Evolutionary conservation across 2,113 vertebrate genomes (phyloP), one percentile per base, ranked within the genome.

Genomic region (Corynorhinus townsendii): DNA sequence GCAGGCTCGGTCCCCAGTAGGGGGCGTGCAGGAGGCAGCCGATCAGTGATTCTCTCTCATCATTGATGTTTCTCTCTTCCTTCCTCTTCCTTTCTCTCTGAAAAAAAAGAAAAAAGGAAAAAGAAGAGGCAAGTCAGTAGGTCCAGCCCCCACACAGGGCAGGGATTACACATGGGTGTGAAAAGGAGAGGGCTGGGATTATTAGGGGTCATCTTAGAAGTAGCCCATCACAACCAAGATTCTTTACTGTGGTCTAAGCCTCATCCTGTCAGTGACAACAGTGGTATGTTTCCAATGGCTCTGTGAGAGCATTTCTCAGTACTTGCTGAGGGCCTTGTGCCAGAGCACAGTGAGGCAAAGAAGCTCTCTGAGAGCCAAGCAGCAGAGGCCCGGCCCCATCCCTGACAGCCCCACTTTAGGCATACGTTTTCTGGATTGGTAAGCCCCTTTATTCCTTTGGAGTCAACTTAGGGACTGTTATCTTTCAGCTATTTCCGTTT

Each of bases 91-190:
- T 62, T 62, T 26, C 59, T 28, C 59, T 62, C 59, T 62, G 59
- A 26, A 62, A 26, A 54, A 54, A 52, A 52, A 19, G 6, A 52
- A 52, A 24, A 26, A 62, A 62, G 11, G 24, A 59, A 62, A 28
- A 12, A 62, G 11, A 62, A 5, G 47, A 4, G 75, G 86, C 52
- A n/a, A 7, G 72, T 84, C 72, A 4, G 6, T 30, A 52, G 52
- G 12, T 47, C 35, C 7, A 20, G n/a, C 1, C 24, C 17, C 30
- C 4, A 3, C 30, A 8, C 5, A n/a, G 80, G n/a, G 71, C 0
- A 1, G 54, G 54, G 33, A 43, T 47, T 3, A 7, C 1, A 26
- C 16, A 0, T 15, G 28, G 38, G 28, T 30, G 11, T 52, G 73
- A 49, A 11, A 28, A 47, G 81, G 43, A 11, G 79, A 71, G 35